These are phyloP conservation scores for Nymphalis io DNA, from an alignment of 1,140 invertebrate species.

Conservation along the genomic window DNA sequence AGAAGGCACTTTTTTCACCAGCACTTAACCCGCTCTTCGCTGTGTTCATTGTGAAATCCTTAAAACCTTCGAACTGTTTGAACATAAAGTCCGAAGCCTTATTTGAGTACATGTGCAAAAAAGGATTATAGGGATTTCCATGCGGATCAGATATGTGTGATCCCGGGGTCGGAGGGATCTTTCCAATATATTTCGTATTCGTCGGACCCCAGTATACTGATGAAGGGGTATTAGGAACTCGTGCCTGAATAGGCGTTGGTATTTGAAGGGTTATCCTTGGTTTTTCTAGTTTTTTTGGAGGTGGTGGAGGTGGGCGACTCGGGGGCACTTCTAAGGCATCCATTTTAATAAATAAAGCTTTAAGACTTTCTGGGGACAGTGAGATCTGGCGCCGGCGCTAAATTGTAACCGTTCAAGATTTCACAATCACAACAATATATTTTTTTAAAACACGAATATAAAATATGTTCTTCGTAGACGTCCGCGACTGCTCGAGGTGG, in stretches of 20 bases:
- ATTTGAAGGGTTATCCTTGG: slow-evolving; percentile 82
- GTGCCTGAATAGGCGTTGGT: slow-evolving; percentile 57
- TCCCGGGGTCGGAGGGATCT: slow-evolving; percentile 77
- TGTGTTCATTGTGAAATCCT: slow-evolving; percentile 86
- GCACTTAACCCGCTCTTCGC: slow-evolving; percentile 89
- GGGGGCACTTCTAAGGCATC: slow-evolving; percentile 54
- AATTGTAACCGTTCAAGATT: background rate
- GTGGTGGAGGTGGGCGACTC: slow-evolving; percentile 57
- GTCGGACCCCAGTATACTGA: slow-evolving; percentile 76
- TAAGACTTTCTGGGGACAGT: slow-evolving; percentile 4
- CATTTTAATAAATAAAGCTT: slow-evolving; percentile 44
- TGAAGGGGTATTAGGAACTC: slow-evolving; percentile 62
- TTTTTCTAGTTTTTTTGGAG: slow-evolving; percentile 64
- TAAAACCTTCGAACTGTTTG: slow-evolving; percentile 87
- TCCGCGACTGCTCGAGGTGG: slow-evolving; percentile 54
- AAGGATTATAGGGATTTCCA: slow-evolving; percentile 79
- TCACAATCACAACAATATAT: slow-evolving; percentile 37
- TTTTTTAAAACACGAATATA: slow-evolving; percentile 29
- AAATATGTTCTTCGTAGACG: slow-evolving; percentile 47
- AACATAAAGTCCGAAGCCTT: slow-evolving; percentile 88
- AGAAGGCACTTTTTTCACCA: slow-evolving; percentile 90
- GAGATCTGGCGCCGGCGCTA: slow-evolving; percentile 51
- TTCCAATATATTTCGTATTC: slow-evolving; percentile 55
- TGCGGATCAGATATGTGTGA: slow-evolving; percentile 71
- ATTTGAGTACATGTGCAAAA: slow-evolving; percentile 82